A percentile compares a stretch with the other conserved stretches of the same genome.
These are phyloP conservation scores for Chlamydotis undulata DNA, from an alignment of 2,113 vertebrate species.

Conservation along the genomic window DNA sequence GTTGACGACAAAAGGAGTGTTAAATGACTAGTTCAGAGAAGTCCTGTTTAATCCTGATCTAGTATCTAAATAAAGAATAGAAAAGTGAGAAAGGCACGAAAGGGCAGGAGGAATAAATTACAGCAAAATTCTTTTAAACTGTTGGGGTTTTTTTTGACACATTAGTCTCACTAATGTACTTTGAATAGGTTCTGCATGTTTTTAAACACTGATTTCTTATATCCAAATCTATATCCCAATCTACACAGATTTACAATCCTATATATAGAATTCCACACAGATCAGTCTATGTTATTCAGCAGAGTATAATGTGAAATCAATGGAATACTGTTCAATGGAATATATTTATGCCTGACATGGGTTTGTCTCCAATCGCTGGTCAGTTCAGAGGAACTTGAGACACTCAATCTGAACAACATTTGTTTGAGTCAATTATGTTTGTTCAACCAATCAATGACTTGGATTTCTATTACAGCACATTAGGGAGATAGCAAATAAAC, in stretches of 20 bases:
- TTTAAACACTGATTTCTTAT: fast-evolving
- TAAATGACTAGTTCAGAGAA: neutral
- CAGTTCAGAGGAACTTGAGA: neutral
- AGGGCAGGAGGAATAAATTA: neutral
- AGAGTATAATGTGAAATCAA: neutral
- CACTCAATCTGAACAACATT: neutral
- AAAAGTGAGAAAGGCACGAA: neutral
- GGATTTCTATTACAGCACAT: conserved; percentile 17
- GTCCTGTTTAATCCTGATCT: neutral
- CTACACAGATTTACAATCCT: neutral
- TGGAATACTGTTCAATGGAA: neutral
- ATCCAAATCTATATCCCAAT: neutral
- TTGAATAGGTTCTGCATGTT: neutral
- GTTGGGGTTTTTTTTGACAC: neutral
- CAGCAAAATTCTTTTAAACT: neutral
- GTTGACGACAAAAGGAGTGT: neutral
- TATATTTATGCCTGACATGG: neutral
- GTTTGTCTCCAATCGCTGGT: neutral
- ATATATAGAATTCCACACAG: neutral
- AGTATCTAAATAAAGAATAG: neutral
- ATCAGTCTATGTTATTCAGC: neutral
- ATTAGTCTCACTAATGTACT: neutral
- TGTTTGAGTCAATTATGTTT: neutral
- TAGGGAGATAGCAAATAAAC: conserved; percentile 49
- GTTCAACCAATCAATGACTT: conserved; percentile 23